Percentiles rank a stretch among this genome's conserved stretches.
These are phyloP conservation scores for Cirrhinus molitorella DNA, from an alignment of 2,797 vertebrate genomes.

Conservation along the genomic window DNA sequence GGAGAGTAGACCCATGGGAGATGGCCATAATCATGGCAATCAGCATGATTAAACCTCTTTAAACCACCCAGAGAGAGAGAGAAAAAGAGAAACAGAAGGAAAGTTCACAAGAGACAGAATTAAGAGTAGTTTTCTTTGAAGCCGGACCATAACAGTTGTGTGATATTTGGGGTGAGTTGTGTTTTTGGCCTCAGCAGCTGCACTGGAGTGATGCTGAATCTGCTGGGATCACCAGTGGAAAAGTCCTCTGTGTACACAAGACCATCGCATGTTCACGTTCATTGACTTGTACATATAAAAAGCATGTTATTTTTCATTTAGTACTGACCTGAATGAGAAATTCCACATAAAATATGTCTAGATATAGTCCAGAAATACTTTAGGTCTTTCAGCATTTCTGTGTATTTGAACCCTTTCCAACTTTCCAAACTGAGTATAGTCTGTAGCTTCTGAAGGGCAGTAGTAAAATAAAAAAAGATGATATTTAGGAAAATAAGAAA, in stretches of 20 bases:
- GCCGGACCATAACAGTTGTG: neutral
- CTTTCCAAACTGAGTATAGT: too few relatives aligned
- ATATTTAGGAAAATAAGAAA: too few relatives aligned
- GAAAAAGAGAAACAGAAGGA: slow-evolving; percentile 42
- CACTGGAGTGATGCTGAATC: slow-evolving; percentile 35
- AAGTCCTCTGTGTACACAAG: neutral
- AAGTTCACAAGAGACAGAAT: slow-evolving; percentile 43
- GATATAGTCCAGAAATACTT: too few relatives aligned
- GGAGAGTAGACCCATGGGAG: slow-evolving; percentile 58
- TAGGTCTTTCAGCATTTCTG: too few relatives aligned
- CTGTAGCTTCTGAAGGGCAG: too few relatives aligned
- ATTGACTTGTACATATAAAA: neutral
- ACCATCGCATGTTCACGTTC: neutral
- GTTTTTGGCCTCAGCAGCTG: slow-evolving; percentile 33
- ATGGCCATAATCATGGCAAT: slow-evolving; percentile 60
- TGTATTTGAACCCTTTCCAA: too few relatives aligned
- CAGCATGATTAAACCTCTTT: slow-evolving; percentile 60
- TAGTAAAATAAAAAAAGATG: too few relatives aligned
- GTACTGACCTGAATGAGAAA: too few relatives aligned
- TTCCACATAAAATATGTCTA: too few relatives aligned
- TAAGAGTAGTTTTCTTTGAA: slow-evolving; percentile 54
- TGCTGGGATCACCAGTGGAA: neutral
- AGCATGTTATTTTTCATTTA: too few relatives aligned
- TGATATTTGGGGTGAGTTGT: slow-evolving; percentile 14
- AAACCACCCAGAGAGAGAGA: slow-evolving; percentile 62